Evolutionary conservation across 2,888 invertebrate genomes (phyloP).

Genomic region (Pyrgus malvae): DNA sequence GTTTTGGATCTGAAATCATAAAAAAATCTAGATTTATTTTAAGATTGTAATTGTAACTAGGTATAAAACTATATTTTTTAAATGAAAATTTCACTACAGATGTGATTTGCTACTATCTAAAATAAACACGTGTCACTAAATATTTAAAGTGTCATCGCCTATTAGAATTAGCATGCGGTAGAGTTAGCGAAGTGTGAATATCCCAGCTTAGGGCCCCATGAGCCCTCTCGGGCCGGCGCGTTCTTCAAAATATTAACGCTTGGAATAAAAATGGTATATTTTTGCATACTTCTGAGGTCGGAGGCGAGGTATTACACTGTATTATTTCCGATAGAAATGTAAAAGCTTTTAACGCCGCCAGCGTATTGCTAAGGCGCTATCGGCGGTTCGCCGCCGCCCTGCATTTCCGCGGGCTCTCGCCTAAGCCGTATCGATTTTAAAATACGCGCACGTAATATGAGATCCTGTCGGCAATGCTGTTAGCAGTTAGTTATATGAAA

Average conservation of each 20-base stretch:
- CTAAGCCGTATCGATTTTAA: slow-evolving; percentile 71
- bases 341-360: slow-evolving; percentile 78
- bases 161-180: slow-evolving; percentile 57
- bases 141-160: slow-evolving; percentile 48
- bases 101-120: neutral
- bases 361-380: slow-evolving; percentile 67
- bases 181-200: slow-evolving; percentile 62
- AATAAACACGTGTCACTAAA: slow-evolving; percentile 18
- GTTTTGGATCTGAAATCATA: too few relatives aligned
- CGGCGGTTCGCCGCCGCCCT: slow-evolving; percentile 52
- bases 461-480: slow-evolving; percentile 5
- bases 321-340: slow-evolving; percentile 74
- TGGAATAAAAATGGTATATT: slow-evolving; percentile 75
- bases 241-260: slow-evolving; percentile 61
- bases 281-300: slow-evolving; percentile 65
- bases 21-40: too few relatives aligned
- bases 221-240: slow-evolving; percentile 48
- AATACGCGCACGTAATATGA: slow-evolving; percentile 30
- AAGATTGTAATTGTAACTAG: too few relatives aligned
- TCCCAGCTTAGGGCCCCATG: slow-evolving; percentile 62
- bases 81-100: too few relatives aligned
- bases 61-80: too few relatives aligned
- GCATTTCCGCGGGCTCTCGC: slow-evolving; percentile 45
- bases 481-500: neutral
- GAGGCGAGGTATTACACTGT: slow-evolving; percentile 64